Base-by-base conservation (phyloP, 2,113 vertebrate genomes). In the Patagioenas fasciata region DNA sequence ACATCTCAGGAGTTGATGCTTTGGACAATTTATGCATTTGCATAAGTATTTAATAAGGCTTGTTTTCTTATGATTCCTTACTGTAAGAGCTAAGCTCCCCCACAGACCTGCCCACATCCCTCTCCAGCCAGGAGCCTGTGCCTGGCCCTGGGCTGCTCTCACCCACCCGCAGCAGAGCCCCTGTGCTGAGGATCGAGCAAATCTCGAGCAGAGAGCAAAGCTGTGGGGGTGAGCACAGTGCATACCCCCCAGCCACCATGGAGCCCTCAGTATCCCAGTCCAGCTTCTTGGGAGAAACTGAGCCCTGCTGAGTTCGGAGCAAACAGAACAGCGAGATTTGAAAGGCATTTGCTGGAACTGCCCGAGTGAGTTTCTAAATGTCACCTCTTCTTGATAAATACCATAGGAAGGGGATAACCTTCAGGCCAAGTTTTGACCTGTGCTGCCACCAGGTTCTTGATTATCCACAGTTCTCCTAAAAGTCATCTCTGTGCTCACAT, bases 211-310 rank as follows among this genome's bases (percentile, higher is more conserved):
- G n/a, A 12, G 15, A 24, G 69, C 31, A 54, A 64, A 65, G 65
- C 82, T 47, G 73, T 10, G 29, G 34, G 42, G 10, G 9, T 36
- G 16, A 73, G 56, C 44, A 57, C 5, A 56, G 56, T 51, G 13
- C 5, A 0, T 4, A n/a, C 6, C n/a, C 20, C 21, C 10, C 36
- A 58, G 31, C 48, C 11, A 1, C 40, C 40, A 40, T 13, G 12
- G 40, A 40, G 40, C 40, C 40, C 40, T 40, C 40, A 40, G 40
- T 54, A 62, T 36, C 34, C 9, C 2, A 40, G 38, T 23, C 15
- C 60, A 78, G 34, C 21, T 65, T 32, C 25, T 11, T n/a, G 70
- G 60, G 16, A 58, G 60, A 54, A 81, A 60, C 1, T 10, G 60
- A 44, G 15, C 34, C 50, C 54, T 47, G 34, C 5, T 70, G 54